These are phyloP conservation scores for Parazoanthus darwini DNA, from an alignment of 92 coral and sea anemone genomes.

Conservation along the genomic window DNA sequence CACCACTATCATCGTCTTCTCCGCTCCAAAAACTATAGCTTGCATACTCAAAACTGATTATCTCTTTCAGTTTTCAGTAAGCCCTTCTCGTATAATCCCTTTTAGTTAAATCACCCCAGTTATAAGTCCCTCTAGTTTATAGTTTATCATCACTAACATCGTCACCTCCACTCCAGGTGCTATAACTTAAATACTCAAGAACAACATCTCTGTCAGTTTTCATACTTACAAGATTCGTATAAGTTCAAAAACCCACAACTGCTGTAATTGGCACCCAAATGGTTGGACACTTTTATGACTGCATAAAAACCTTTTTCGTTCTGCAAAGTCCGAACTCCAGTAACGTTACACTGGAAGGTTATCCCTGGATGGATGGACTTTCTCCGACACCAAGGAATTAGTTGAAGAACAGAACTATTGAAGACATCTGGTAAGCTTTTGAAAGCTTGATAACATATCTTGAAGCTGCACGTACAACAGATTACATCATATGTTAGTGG, in stretches of 20 bases:
- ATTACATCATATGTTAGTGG: not conserved
- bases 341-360: conserved; percentile 9
- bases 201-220: not conserved
- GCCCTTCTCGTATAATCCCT: too few relatives aligned
- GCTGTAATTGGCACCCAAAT: conserved; percentile 8
- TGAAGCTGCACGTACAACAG: not conserved
- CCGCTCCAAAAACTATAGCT: too few relatives aligned
- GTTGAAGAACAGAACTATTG: not conserved
- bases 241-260: not conserved
- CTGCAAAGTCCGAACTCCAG: not conserved
- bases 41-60: not conserved
- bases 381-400: not conserved
- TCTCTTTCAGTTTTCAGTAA: not conserved
- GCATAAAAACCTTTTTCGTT: not conserved
- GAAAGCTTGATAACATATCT: not conserved
- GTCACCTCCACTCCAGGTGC: not conserved
- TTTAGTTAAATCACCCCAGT: too few relatives aligned
- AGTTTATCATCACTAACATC: too few relatives aligned
- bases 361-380: not conserved
- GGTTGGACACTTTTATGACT: not conserved
- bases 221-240: conserved; percentile 10
- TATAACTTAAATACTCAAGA: not conserved
- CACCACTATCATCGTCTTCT: too few relatives aligned
- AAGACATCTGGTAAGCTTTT: not conserved
- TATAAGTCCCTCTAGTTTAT: too few relatives aligned